A percentile compares a stretch with the other conserved stretches of the same genome.
Conservation (phyloP, 2,797 vertebrate species). For the Potorous gilbertii region DNA sequence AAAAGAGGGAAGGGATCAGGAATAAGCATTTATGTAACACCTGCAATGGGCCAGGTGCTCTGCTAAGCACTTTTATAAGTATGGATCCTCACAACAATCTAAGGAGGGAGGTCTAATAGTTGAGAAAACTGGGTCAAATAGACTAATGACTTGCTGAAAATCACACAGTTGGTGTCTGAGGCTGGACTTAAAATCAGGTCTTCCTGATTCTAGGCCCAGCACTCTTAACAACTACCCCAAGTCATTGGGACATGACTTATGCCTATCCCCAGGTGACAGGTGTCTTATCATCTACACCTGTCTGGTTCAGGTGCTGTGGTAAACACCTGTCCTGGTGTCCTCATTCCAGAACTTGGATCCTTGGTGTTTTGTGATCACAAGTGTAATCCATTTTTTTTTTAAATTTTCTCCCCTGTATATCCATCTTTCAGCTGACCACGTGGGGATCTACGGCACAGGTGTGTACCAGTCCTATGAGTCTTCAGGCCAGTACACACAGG, state of each 20-base stretch:
- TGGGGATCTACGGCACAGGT: conserved; percentile 64
- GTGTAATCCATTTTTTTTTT: not conserved
- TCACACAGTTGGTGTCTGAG: no score
- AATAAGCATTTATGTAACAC: no score
- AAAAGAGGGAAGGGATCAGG: no score
- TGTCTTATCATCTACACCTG: not conserved
- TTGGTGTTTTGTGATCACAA: not conserved
- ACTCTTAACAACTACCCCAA: not conserved
- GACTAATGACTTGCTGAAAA: no score
- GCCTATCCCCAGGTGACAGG: not conserved
- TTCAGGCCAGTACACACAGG: conserved; percentile 57
- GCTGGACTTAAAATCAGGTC: not conserved
- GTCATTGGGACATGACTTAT: not conserved
- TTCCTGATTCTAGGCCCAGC: not conserved
- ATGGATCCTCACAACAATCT: no score
- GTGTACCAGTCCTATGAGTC: conserved; percentile 63
- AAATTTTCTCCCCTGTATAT: no score
- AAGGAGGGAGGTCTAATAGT: no score
- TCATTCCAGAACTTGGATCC: no score
- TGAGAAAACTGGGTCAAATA: accelerated
- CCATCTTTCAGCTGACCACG: conserved; percentile 50
- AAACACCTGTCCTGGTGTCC: no score
- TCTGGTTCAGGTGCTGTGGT: not conserved
- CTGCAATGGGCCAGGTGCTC: no score
- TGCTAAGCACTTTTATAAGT: no score